Evolutionary conservation across 1,140 invertebrate genomes (phyloP).

Genomic region (Sesamia nonagrioides): DNA sequence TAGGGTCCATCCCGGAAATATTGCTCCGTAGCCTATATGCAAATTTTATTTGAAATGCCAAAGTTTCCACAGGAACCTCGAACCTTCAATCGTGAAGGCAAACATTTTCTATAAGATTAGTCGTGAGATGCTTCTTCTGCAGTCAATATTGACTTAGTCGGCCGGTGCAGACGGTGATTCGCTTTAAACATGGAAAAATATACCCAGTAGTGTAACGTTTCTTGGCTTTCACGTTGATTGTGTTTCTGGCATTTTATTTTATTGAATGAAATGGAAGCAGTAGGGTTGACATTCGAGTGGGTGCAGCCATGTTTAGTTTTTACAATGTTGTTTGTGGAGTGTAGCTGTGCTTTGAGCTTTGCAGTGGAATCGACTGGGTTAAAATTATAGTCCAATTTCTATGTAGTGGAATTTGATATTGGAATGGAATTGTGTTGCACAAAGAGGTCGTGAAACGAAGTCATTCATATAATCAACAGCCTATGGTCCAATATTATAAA

Average conservation of each 20-base stretch:
- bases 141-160: slow-evolving; percentile 72
- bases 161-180: slow-evolving; percentile 42
- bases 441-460: not conserved
- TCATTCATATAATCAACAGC: not conserved
- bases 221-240: slow-evolving; percentile 54
- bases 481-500: not conserved
- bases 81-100: slow-evolving; percentile 76
- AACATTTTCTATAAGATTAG: slow-evolving; percentile 83
- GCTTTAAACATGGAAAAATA: slow-evolving; percentile 45
- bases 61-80: slow-evolving; percentile 73
- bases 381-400: slow-evolving; percentile 23
- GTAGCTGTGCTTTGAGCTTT: not conserved
- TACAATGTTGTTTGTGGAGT: slow-evolving; percentile 10
- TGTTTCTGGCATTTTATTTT: slow-evolving; percentile 41
- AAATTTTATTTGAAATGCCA: slow-evolving; percentile 81
- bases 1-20: slow-evolving; percentile 75
- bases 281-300: slow-evolving; percentile 34
- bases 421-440: not conserved
- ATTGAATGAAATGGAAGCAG: slow-evolving; percentile 29
- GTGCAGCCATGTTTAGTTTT: slow-evolving; percentile 11
- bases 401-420: slow-evolving; percentile 11
- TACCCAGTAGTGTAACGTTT: slow-evolving; percentile 30
- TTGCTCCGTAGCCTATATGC: slow-evolving; percentile 78
- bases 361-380: not conserved
- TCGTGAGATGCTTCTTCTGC: slow-evolving; percentile 68